A percentile compares a stretch with the other conserved stretches of the same genome.
Conservation (phyloP, 2,113 vertebrate genomes). For the Ctenomys sociabilis region DNA sequence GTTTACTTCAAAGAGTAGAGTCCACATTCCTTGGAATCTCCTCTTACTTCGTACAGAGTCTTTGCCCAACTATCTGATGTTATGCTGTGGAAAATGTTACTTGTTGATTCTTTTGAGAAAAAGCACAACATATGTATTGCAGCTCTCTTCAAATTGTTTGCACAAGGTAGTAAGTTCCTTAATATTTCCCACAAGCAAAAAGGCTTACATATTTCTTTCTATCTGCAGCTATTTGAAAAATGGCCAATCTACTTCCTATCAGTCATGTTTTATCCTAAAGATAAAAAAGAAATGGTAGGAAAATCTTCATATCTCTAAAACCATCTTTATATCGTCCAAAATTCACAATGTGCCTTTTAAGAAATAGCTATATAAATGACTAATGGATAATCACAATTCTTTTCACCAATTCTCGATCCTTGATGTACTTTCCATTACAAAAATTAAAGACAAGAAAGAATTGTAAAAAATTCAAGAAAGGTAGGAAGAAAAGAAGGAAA, state of each 20-base stretch:
- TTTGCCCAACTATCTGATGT: not conserved
- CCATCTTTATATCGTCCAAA: not conserved
- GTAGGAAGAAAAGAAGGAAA: not conserved
- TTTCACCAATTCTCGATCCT: not conserved
- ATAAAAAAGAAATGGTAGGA: not conserved
- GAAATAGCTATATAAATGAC: not conserved
- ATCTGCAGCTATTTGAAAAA: not conserved
- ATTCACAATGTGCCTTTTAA: not conserved
- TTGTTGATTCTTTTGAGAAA: not conserved
- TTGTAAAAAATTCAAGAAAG: not conserved
- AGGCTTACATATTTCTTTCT: not conserved
- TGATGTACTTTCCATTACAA: not conserved
- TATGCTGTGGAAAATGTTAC: not conserved
- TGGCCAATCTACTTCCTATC: not conserved
- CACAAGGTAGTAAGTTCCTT: not conserved
- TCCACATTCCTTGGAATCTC: no score
- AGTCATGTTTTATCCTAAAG: not conserved
- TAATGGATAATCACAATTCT: not conserved
- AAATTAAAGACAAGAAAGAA: not conserved
- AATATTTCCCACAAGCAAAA: not conserved
- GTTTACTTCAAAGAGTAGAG: not conserved
- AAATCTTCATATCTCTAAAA: not conserved
- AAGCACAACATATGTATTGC: not conserved
- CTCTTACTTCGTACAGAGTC: not conserved
- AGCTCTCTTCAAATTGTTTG: not conserved